Evolutionary conservation across 2,113 vertebrate species (phyloP).

Genomic region (Tupaia tana): DNA sequence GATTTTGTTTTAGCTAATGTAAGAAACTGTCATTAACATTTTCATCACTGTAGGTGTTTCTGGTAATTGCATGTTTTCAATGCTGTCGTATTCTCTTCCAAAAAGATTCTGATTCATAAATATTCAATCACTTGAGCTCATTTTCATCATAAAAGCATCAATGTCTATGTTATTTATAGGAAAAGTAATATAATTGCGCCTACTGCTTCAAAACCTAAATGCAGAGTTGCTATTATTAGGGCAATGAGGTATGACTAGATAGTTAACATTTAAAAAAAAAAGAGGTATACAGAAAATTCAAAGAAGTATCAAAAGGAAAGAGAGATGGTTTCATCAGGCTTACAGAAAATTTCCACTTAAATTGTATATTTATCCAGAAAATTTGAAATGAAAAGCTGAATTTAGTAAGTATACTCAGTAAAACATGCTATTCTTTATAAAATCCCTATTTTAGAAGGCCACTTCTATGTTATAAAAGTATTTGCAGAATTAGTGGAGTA

Average conservation of each 20-base stretch:
- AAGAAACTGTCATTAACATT: slow-evolving; percentile 78
- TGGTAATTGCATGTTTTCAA: slow-evolving; percentile 82
- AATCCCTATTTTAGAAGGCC: background rate
- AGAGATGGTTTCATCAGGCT: background rate
- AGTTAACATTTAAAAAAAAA: background rate
- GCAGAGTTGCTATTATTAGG: slow-evolving; percentile 78
- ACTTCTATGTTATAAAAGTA: background rate
- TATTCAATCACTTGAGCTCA: slow-evolving; percentile 78
- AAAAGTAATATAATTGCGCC: slow-evolving; percentile 80
- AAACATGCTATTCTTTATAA: background rate
- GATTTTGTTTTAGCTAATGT: slow-evolving; percentile 79
- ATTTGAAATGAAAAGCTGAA: background rate
- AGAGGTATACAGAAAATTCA: background rate
- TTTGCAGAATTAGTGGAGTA: background rate
- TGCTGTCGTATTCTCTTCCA: slow-evolving; percentile 76
- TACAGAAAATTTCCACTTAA: background rate
- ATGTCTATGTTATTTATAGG: slow-evolving; percentile 80
- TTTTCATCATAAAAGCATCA: slow-evolving; percentile 84
- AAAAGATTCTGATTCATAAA: slow-evolving; percentile 81
- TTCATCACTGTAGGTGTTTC: slow-evolving; percentile 83
- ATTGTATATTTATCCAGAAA: background rate
- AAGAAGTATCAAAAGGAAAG: background rate
- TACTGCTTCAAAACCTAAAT: slow-evolving; percentile 78
- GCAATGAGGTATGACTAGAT: slow-evolving; percentile 34
- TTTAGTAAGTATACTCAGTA: background rate